A percentile compares a stretch with the other conserved stretches of the same genome.
phyloP scores from a whole-genome alignment of 2,113 vertebrate genomes.

The Megaptera novaeangliae region DNA sequence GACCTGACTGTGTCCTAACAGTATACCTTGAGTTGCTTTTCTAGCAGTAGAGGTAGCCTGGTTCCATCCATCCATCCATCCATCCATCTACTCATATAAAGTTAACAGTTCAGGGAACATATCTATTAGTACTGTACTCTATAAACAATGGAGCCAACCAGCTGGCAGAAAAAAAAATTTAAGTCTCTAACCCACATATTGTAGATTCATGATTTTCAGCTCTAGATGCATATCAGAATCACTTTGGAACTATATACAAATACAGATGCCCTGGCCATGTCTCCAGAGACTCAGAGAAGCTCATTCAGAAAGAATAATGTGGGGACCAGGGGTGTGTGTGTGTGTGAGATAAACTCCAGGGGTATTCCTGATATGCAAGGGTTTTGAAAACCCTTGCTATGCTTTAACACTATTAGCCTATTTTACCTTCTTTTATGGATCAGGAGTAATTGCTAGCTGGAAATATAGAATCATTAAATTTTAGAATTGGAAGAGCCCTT shows the following conservation, averaged over 20 bases:
- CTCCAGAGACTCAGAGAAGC: not conserved
- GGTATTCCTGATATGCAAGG: not conserved
- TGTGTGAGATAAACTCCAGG: not conserved
- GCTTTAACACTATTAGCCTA: not conserved
- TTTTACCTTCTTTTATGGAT: not conserved
- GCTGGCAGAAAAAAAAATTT: not conserved
- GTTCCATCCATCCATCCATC: not conserved
- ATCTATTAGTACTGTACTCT: not conserved
- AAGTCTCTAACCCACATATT: not conserved
- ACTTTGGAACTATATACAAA: not conserved
- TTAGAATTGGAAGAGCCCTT: not conserved
- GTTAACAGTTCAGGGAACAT: not conserved
- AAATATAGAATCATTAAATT: conserved; percentile 7
- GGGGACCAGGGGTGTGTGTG: not conserved
- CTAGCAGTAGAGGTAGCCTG: not conserved
- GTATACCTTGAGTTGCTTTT: not conserved
- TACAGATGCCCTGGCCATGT: not conserved
- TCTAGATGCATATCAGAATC: not conserved
- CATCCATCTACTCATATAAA: not conserved
- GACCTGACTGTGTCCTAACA: not conserved
- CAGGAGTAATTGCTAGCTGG: not conserved
- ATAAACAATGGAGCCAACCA: not conserved
- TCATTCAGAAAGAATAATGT: not conserved
- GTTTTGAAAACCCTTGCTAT: not conserved
- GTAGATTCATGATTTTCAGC: not conserved